Conservation (phyloP, 2,113 vertebrate species). For the Sinocyclocheilus rhinocerous region DNA sequence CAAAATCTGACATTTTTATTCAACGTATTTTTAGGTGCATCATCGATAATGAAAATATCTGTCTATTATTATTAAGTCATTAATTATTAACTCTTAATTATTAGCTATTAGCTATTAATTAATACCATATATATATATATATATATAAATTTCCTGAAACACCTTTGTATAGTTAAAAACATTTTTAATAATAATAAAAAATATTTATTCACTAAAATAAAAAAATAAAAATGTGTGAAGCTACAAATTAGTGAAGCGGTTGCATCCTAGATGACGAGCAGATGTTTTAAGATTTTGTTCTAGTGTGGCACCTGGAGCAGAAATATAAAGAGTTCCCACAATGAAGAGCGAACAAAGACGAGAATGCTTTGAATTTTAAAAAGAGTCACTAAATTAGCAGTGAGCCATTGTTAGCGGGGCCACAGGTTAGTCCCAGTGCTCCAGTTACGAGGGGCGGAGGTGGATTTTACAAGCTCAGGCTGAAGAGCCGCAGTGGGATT, state of each 20-base stretch:
- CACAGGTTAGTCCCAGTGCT: constrained; percentile 46
- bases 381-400: constrained; percentile 42
- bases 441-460: constrained; percentile 42
- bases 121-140: too few relatives aligned
- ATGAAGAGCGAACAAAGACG: constrained; percentile 26
- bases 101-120: too few relatives aligned
- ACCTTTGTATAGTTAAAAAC: neutral
- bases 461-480: constrained; percentile 52
- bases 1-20: neutral
- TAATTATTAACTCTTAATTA: too few relatives aligned
- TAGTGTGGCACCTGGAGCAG: constrained; percentile 45
- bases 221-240: neutral
- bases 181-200: neutral
- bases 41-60: neutral
- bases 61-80: neutral
- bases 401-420: constrained; percentile 50
- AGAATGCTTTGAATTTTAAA: constrained; percentile 53
- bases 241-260: neutral
- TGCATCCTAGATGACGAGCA: neutral
- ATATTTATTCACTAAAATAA: too few relatives aligned
- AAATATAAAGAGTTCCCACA: constrained; percentile 40
- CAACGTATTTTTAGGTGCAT: neutral
- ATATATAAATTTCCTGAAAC: neutral
- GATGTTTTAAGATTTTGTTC: neutral
- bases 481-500: constrained; percentile 41